phyloP scores from a whole-genome alignment of 2,113 vertebrate genomes.

The Apteryx owenii region DNA sequence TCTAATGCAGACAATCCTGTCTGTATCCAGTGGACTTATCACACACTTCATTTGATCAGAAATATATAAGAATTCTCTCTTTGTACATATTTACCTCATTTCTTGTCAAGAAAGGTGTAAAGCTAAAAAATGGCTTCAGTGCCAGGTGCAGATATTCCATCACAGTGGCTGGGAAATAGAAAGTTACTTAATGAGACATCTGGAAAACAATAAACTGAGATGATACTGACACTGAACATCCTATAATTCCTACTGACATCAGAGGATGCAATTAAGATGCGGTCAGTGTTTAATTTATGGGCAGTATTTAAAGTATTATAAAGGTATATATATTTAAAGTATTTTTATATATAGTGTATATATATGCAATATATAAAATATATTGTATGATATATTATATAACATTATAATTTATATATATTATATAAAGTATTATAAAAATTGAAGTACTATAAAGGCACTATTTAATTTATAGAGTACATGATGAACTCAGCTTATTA shows the following conservation, averaged over 20 bases:
- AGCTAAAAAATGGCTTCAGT: conserved; percentile 82
- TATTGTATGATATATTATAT: no score
- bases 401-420: no score
- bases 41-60: background rate
- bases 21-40: background rate
- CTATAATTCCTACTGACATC: background rate
- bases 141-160: conserved; percentile 87
- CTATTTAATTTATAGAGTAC: background rate
- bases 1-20: background rate
- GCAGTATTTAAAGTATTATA: background rate
- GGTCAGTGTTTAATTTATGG: background rate
- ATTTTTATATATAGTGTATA: no score
- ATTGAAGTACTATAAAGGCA: background rate
- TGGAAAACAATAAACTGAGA: background rate
- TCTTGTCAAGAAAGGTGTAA: conserved; percentile 89
- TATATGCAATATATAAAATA: no score
- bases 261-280: background rate
- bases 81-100: conserved; percentile 84
- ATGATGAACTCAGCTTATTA: background rate
- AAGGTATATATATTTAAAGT: no score
- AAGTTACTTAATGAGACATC: background rate
- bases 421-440: no score
- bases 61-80: background rate
- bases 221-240: background rate
- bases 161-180: conserved; percentile 78